A percentile compares a stretch with the other conserved stretches of the same genome.
These are phyloP conservation scores for Metellina segmentata DNA, from an alignment of 2,888 invertebrate genomes.

Conservation along the genomic window DNA sequence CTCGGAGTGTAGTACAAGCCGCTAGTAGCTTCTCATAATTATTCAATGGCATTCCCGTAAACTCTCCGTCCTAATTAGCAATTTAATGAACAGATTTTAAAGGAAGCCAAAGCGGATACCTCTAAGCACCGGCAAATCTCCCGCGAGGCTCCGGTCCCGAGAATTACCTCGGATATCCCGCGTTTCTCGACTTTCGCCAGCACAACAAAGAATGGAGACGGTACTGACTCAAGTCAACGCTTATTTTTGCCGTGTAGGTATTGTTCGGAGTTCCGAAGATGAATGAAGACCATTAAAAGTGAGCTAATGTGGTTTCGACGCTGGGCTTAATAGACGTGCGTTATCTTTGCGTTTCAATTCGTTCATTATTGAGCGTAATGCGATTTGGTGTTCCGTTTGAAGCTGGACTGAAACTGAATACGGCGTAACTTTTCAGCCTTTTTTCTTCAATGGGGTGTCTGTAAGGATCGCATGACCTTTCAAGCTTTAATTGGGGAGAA, in stretches of 20 bases:
- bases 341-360: background rate
- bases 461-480: too few relatives aligned
- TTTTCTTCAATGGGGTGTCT: too few relatives aligned
- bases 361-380: too few relatives aligned
- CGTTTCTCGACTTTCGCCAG: slow-evolving; percentile 31
- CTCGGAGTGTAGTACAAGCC: slow-evolving; percentile 26
- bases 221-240: slow-evolving; percentile 14
- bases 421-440: too few relatives aligned
- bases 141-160: slow-evolving; percentile 3
- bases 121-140: slow-evolving; percentile 33
- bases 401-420: too few relatives aligned
- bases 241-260: slow-evolving; percentile 8
- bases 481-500: too few relatives aligned
- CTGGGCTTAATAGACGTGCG: background rate
- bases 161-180: slow-evolving; percentile 58
- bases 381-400: too few relatives aligned
- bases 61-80: slow-evolving; percentile 65
- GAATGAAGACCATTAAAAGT: background rate
- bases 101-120: slow-evolving; percentile 24
- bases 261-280: background rate
- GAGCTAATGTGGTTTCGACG: background rate
- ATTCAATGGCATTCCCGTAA: slow-evolving; percentile 56
- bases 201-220: slow-evolving; percentile 9
- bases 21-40: slow-evolving; percentile 35
- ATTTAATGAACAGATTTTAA: slow-evolving; percentile 75